A percentile compares a stretch with the other conserved stretches of the same genome.
These are phyloP conservation scores for Hyles lineata DNA, from an alignment of 2,888 invertebrate genomes.

Conservation along the genomic window DNA sequence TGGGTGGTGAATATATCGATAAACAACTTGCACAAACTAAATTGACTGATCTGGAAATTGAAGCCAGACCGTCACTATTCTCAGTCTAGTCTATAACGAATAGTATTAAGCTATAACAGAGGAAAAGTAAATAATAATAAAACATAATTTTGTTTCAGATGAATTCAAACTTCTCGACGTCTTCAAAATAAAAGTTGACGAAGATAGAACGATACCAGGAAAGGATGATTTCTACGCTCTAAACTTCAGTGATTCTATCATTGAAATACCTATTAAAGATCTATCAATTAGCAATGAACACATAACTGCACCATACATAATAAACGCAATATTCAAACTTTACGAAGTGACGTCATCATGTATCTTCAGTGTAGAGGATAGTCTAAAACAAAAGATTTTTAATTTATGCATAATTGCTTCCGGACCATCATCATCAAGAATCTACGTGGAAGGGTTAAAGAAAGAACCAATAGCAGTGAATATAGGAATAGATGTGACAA, in stretches of 20 bases:
- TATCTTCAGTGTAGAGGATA: slow-evolving; percentile 60
- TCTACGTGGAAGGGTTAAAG: slow-evolving; percentile 37
- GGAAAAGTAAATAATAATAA: background rate
- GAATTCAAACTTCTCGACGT: slow-evolving; percentile 47
- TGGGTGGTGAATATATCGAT: too few species aligned
- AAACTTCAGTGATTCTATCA: slow-evolving; percentile 34
- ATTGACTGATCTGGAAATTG: background rate
- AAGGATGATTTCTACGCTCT: slow-evolving; percentile 27
- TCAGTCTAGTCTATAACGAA: too few species aligned
- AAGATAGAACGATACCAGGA: slow-evolving; percentile 18
- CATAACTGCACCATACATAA: slow-evolving; percentile 55
- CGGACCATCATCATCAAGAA: slow-evolving; percentile 34
- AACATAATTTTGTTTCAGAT: slow-evolving; percentile 54
- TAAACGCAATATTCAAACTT: slow-evolving; percentile 57
- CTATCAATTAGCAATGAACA: slow-evolving; percentile 37
- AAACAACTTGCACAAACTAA: background rate
- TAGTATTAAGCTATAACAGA: too few species aligned
- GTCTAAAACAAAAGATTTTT: slow-evolving; percentile 40
- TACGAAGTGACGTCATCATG: slow-evolving; percentile 46
- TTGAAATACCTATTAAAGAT: slow-evolving; percentile 36
- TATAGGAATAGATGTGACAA: slow-evolving; percentile 24
- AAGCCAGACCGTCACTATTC: background rate
- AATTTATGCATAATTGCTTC: slow-evolving; percentile 50
- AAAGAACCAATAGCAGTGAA: slow-evolving; percentile 2
- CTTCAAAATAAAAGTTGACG: slow-evolving; percentile 2